phyloP scores from a whole-genome alignment of 2,888 invertebrate genomes.

The Platycheirus rosarum region DNA sequence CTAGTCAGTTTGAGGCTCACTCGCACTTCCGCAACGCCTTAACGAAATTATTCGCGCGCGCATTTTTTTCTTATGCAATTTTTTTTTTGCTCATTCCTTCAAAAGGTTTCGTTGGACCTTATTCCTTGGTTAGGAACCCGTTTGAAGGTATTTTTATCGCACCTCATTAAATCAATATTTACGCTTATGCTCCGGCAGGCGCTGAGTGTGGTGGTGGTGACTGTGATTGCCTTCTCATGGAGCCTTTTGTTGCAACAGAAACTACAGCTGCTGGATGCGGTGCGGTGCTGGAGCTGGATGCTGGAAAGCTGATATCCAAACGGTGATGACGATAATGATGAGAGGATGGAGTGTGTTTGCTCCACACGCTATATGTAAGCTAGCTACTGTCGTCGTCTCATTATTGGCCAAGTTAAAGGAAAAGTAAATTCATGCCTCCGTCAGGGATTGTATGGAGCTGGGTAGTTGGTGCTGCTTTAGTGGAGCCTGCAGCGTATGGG shows the following conservation, averaged over 20 bases:
- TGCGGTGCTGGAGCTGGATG: constrained; percentile 17
- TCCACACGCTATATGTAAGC: constrained; percentile 55
- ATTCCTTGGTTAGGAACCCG: constrained; percentile 30
- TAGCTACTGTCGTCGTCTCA: constrained; percentile 70
- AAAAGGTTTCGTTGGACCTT: constrained; percentile 12
- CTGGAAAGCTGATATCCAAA: constrained; percentile 36
- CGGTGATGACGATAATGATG: constrained; percentile 59
- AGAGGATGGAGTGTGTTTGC: constrained; percentile 42
- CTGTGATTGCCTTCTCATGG: constrained; percentile 4
- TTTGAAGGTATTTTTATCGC: constrained; percentile 77
- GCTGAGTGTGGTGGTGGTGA: constrained; percentile 47
- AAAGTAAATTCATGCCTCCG: constrained; percentile 66
- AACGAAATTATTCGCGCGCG: constrained; percentile 62
- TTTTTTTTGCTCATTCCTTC: constrained; percentile 9
- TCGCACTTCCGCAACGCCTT: constrained; percentile 73
- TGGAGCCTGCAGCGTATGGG: constrained; percentile 49
- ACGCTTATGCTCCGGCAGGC: constrained; percentile 75
- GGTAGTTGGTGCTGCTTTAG: constrained; percentile 9
- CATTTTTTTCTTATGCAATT: constrained; percentile 15
- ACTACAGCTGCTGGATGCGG: constrained; percentile 17
- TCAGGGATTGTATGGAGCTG: constrained; percentile 42
- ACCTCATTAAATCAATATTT: constrained; percentile 80
- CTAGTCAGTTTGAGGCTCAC: constrained; percentile 36
- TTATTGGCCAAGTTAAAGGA: constrained; percentile 69
- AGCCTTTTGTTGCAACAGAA: constrained; percentile 41